Evolutionary conservation across 2,797 vertebrate genomes (phyloP).

Genomic region (Platalea minor): DNA sequence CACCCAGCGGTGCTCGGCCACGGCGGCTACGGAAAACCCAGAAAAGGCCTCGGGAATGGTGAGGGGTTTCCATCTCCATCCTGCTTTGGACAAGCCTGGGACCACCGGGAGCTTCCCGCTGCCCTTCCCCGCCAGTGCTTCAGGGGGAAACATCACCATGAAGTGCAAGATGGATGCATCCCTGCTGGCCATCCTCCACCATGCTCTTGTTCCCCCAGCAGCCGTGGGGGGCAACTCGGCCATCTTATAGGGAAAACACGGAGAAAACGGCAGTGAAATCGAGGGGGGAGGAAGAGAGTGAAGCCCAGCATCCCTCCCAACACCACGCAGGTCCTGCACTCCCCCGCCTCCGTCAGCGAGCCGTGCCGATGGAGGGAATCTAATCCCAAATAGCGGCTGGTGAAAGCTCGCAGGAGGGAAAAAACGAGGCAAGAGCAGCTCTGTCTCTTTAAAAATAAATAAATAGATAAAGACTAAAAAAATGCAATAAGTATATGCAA

Average conservation of each 20-base stretch:
- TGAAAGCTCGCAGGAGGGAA: not conserved
- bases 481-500: constrained; percentile 73
- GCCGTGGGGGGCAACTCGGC: not conserved
- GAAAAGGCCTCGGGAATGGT: not conserved
- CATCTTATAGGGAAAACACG: not conserved
- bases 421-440: not conserved
- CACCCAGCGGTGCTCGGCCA: not conserved
- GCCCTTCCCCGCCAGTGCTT: not conserved
- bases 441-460: constrained; percentile 74
- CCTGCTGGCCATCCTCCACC: not conserved
- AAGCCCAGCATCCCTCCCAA: not conserved
- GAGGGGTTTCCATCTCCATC: not conserved
- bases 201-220: not conserved
- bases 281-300: not conserved
- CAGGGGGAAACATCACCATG: accelerated
- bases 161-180: not conserved
- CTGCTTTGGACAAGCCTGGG: not conserved
- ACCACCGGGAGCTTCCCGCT: not conserved
- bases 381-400: not conserved
- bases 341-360: not conserved
- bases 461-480: constrained; percentile 67
- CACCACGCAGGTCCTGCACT: not conserved
- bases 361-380: not conserved
- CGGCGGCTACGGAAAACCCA: accelerated
- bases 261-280: not conserved